Evolutionary conservation across 53 echinoderm and acorn worm genomes (phyloP), one percentile per base, ranked within the genome.

Genomic region (Luidia sarsii): DNA sequence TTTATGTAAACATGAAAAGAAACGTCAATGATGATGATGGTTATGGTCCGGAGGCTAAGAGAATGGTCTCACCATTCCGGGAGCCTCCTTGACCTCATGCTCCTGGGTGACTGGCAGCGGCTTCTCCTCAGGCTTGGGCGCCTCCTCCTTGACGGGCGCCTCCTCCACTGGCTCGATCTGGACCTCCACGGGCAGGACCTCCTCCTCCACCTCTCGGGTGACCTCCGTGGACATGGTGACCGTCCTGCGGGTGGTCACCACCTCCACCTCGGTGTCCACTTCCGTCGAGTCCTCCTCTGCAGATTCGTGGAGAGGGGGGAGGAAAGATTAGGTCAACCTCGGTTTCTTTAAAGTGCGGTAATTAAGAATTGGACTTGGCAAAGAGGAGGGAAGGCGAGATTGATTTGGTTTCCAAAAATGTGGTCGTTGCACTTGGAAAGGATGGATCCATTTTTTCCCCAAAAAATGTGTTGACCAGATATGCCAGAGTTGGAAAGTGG

Each of bases 261-360:
- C 84, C 64, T 94, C 91, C 39, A 94, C 94, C 43, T 94, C 91
- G 1, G 91, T 94, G 14, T 94, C 94, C 8, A 94, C 88, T 48
- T 94, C 94, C 1, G 91, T 91, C 7, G 88, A 85, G 41, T 70
- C 65, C 52, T 91, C 94, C 67, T 91, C 94, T 94, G 86, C 30
- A 5, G n/a, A n/a, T n/a, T n/a, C n/a, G n/a, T n/a, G n/a, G n/a
- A n/a, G n/a, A n/a, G n/a, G n/a, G 65, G 49, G 27, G 25, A 23
- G 70, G 48, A 41, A 45, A 45, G 14, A 45, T 14, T 14, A 45
- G 14, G 14, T 45, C 14, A 9, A 60, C 19, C 21, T 15, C 5
- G 11, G 6, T 54, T 15, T 54, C 8, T 31, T 62, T 24, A 14
- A 29, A 64, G 32, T 30, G 3, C 27, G 1, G 19, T 1, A 64